Evolutionary conservation across 2,888 invertebrate genomes (phyloP), one percentile per base, ranked within the genome.

Genomic region (Acrocyrtus sp.): DNA sequence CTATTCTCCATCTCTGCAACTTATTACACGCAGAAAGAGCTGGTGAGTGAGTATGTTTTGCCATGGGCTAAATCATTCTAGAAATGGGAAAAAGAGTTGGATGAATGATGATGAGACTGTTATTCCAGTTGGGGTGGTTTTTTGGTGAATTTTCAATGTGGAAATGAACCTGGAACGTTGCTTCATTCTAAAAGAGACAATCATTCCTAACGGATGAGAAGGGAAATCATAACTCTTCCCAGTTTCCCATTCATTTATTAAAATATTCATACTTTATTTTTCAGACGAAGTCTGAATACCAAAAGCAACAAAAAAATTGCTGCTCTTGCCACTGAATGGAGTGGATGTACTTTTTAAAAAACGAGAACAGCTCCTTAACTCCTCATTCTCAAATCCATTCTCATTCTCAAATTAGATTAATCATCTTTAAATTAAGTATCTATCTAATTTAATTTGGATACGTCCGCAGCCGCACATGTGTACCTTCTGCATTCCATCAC

Each of bases 401-500:
- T 56, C 22, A 56, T 34, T 41, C 17, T 56, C 22, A 56, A 12
- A 39, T 2, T 3, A 22, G 22, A 26, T 41, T 56, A 24, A 17
- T 54, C 22, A 50, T 22, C 15, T 50, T 48, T 50, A 22, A 50
- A n/a, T 19, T 45, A 10, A 12, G 21, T 3, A 45, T 45, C 17
- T n/a, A n/a, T 26, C 12, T 26, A 26, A 24, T 22, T 22, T 50
- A 50, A 24, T 24, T 24, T 17, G 22, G 15, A 12, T 12, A 24
- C 10, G 3, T 17, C 50, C 24, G 24, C 50, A n/a, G 12, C 29
- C 27, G 19, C 50, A n/a, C 50, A 15, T 21, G 21, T n/a, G n/a
- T n/a, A n/a, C n/a, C n/a, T n/a, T n/a, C 5, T 43, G 53, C 63
- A 63, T 63, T 63, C 63, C 63, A 54, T 54, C 63, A 63, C 56